These are phyloP conservation scores for Chroicocephalus ridibundus DNA, from an alignment of 2,113 vertebrate species.

Conservation along the genomic window DNA sequence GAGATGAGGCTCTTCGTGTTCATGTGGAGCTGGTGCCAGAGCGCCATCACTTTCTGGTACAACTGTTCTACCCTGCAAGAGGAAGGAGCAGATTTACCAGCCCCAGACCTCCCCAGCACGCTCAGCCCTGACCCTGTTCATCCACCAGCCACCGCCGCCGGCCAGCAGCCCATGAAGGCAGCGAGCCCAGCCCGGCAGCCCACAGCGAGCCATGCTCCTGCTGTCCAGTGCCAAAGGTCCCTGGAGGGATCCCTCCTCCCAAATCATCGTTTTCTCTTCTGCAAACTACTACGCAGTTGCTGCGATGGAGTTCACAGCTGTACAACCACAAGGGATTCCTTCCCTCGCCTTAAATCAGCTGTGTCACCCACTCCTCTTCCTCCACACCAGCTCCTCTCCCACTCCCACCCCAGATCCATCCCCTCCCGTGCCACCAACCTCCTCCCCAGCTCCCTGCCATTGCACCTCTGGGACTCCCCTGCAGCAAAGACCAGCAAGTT, in stretches of 20 bases:
- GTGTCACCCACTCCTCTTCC: background rate
- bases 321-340: background rate
- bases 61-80: slow-evolving; percentile 87
- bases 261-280: fast-evolving
- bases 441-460: background rate
- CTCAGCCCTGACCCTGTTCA: background rate
- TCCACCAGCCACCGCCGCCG: background rate
- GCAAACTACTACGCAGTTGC: background rate
- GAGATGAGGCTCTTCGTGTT: slow-evolving; percentile 97
- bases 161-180: background rate
- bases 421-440: background rate
- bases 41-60: slow-evolving; percentile 97
- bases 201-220: fast-evolving
- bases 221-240: background rate
- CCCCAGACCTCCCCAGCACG: background rate
- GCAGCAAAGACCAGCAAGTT: background rate
- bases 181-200: background rate
- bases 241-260: background rate
- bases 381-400: background rate
- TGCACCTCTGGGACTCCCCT: background rate
- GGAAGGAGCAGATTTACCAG: background rate
- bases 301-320: background rate
- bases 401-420: background rate
- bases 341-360: background rate
- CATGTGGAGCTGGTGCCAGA: slow-evolving; percentile 96